Conservation (phyloP, 2,113 vertebrate genomes). For the Danio rerio region GRCz12tu NC_133189.1:28961001-28961500, state of each 20-base stretch:
- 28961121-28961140: no score
- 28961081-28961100: no score
- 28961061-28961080: no score
- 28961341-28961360: slow-evolving; percentile 76
- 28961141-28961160: neutral
- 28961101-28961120: no score
- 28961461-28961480: slow-evolving; percentile 71
- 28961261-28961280: slow-evolving; percentile 35
- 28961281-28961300: slow-evolving; percentile 63
- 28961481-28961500: slow-evolving; percentile 62
- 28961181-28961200: neutral
- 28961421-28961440: slow-evolving; percentile 60
- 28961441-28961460: slow-evolving; percentile 71
- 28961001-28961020: no score
- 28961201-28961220: neutral
- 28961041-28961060: no score
- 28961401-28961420: slow-evolving; percentile 45
- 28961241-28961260: slow-evolving; percentile 17
- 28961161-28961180: neutral
- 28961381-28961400: slow-evolving; percentile 50
- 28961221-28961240: neutral
- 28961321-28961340: slow-evolving; percentile 65
- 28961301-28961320: slow-evolving; percentile 68
- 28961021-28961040: no score
- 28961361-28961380: slow-evolving; percentile 49